Conservation (phyloP, 2,888 invertebrate species). For the Leptura quadrifasciata region DNA sequence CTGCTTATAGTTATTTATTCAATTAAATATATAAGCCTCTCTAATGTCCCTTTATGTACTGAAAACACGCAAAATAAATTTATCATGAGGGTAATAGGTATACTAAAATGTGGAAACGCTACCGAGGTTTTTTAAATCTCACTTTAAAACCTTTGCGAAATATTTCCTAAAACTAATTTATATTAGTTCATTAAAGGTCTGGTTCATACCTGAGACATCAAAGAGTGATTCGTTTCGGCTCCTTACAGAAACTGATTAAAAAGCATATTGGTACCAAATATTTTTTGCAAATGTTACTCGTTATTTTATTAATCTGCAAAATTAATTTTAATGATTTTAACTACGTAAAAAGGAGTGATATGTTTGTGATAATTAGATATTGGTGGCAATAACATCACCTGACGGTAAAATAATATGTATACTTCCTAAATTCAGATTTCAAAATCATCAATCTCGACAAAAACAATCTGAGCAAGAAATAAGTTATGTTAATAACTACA, state of each 20-base stretch:
- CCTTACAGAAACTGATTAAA: not conserved
- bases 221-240: not conserved
- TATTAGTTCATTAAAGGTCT: not conserved
- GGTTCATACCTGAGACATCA: not conserved
- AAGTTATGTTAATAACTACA: too few relatives aligned
- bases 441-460: too few relatives aligned
- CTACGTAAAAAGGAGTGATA: too few relatives aligned
- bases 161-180: not conserved
- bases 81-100: constrained; percentile 32
- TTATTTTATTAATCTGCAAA: too few relatives aligned
- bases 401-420: too few relatives aligned
- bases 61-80: constrained; percentile 39
- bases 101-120: constrained; percentile 25
- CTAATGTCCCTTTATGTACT: constrained; percentile 39
- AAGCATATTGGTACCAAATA: too few relatives aligned
- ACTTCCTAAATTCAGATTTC: too few relatives aligned
- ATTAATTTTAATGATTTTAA: too few relatives aligned
- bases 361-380: too few relatives aligned
- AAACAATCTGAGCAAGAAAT: too few relatives aligned
- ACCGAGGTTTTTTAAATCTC: constrained; percentile 20
- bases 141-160: not conserved
- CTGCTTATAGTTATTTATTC: constrained; percentile 53
- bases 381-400: too few relatives aligned
- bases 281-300: too few relatives aligned
- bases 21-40: constrained; percentile 49